Conservation (phyloP, 2,113 vertebrate species). For the Rhegmatorhina hoffmannsi region DNA sequence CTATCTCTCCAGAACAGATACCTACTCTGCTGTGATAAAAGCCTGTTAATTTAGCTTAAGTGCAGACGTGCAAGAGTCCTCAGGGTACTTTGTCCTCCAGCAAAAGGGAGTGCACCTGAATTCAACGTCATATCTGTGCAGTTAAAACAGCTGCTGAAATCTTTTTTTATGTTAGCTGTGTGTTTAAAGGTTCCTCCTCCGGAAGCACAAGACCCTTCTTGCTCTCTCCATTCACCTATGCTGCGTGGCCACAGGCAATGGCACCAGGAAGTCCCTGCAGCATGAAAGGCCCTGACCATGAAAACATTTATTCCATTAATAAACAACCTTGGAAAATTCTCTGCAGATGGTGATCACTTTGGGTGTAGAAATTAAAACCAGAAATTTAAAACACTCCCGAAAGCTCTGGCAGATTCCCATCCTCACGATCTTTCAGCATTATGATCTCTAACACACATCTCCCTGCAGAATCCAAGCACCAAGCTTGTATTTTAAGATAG, state of each 20-base stretch:
- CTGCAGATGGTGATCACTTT: background rate
- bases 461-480: background rate
- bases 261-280: background rate
- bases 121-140: accelerated
- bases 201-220: background rate
- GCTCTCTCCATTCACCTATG: accelerated
- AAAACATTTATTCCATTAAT: background rate
- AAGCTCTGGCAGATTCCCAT: background rate
- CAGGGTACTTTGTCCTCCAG: background rate
- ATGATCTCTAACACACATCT: background rate
- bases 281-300: background rate
- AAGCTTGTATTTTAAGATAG: background rate
- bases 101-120: background rate
- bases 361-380: conserved; percentile 12
- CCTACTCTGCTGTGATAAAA: background rate
- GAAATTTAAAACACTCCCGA: background rate
- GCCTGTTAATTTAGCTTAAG: background rate
- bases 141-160: background rate
- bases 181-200: background rate
- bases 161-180: too few relatives aligned
- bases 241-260: accelerated
- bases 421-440: background rate
- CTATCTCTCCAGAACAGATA: background rate
- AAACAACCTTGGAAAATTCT: background rate
- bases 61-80: background rate